Evolutionary conservation across 1,140 invertebrate species (phyloP).

Genomic region (Anthonomus grandis): DNA sequence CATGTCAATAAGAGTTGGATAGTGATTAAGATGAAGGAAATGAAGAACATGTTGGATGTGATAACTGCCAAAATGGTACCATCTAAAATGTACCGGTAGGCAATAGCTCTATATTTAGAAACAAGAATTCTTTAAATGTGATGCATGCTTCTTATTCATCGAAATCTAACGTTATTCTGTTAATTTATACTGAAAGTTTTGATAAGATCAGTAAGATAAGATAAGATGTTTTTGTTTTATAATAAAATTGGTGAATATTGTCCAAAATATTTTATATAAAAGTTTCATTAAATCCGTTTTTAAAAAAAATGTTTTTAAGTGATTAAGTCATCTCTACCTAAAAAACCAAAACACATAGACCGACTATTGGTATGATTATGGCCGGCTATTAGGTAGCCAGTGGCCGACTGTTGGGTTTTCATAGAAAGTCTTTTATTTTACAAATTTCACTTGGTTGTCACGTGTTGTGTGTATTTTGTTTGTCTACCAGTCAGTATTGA

Average conservation of each 20-base stretch:
- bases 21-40: conserved; percentile 6
- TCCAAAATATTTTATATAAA: no score
- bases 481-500: neutral
- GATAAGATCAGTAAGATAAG: no score
- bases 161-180: neutral
- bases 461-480: no score
- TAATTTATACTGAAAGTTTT: neutral
- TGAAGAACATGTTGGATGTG: conserved; percentile 14
- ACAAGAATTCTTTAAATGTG: conserved; percentile 4
- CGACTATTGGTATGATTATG: neutral
- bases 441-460: neutral
- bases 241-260: conserved; percentile 2
- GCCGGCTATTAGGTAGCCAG: neutral
- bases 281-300: neutral
- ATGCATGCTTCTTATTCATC: conserved; percentile 2
- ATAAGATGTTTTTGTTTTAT: conserved; percentile 5
- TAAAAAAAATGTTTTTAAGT: no score
- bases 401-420: neutral
- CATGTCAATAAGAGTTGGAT: conserved; percentile 3
- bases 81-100: conserved; percentile 10
- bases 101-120: neutral
- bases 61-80: conserved; percentile 16
- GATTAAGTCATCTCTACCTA: no score
- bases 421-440: neutral
- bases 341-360: no score